Percentiles rank a stretch among this genome's conserved stretches.
These are phyloP conservation scores for Mormoops blainvillei DNA, from an alignment of 2,113 vertebrate genomes.

Conservation along the genomic window DNA sequence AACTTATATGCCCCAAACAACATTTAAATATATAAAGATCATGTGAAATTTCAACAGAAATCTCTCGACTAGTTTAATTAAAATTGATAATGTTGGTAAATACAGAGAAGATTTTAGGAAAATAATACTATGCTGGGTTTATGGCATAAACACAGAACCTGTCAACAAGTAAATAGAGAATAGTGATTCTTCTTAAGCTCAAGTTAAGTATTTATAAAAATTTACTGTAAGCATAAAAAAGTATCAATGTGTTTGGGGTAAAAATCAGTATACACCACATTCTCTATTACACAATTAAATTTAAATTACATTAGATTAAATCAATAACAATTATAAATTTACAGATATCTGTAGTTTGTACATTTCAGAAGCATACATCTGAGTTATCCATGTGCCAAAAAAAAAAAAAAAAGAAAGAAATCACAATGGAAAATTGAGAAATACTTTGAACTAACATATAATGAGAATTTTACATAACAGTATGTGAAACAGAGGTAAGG, in stretches of 20 bases:
- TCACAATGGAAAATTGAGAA: neutral
- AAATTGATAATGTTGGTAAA: conserved; percentile 4
- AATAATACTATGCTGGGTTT: neutral
- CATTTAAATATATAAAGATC: neutral
- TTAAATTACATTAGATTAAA: neutral
- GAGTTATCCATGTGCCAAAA: neutral
- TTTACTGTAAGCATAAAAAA: neutral
- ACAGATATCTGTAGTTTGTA: neutral
- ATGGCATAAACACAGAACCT: neutral
- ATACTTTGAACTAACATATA: neutral
- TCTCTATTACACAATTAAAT: neutral
- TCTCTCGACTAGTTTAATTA: neutral
- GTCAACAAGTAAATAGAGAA: neutral
- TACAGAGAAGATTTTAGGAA: neutral
- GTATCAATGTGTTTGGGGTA: neutral
- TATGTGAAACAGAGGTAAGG: too few species aligned
- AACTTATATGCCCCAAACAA: neutral
- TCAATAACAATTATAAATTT: neutral
- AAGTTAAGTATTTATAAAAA: neutral
- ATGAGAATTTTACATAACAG: too few species aligned
- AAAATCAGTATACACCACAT: neutral
- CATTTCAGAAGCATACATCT: neutral
- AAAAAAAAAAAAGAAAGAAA: neutral
- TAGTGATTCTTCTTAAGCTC: neutral
- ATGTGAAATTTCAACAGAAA: neutral